Evolutionary conservation across 1,140 invertebrate species (phyloP), one percentile per base, ranked within the genome.

Genomic region (Helicoverpa zea): DNA sequence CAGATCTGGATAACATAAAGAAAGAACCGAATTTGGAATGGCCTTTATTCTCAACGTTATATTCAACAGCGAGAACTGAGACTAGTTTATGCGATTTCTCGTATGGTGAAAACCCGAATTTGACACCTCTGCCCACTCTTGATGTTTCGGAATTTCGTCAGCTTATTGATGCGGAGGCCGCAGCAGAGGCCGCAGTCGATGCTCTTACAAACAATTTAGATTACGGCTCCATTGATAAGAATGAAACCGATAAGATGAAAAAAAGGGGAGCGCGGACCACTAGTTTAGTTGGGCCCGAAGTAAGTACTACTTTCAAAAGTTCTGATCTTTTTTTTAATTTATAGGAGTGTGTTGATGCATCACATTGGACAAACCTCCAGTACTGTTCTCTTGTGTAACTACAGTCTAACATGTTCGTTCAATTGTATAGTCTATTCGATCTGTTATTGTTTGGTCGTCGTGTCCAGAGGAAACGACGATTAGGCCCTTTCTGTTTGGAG

Each of bases 1-100:
- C 90, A 1, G 87, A 88, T 54, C 47, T 90, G 66, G 89, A 92
- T 23, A 64, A 91, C 51, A 83, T 92, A 0, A 93, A 94, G 78
- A 89, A 86, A 2, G 91, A 93, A 56, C 51, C 90, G 0, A 88
- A 88, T 49, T 87, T 91, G 2, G 90, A 91, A 18, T 93, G 92
- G 91, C 81, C 83, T 13, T 81, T 89, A 16, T 84, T 79, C 29
- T 68, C 85, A 0, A 82, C 80, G 7, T n/a, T 64, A 85, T 85
- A 51, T 61, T 81, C 2, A 54, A 29, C 51, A 23, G 23, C 23
- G 51, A 83, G 85, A 0, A 87, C 84, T 51, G 88, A 89, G 49
- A 86, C 85, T 3, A 89, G 90, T 52, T 52, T 90, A 3, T 88
- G 85, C 66, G 92, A 92, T 54, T 91, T 91, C 64, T 88, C 88